phyloP scores from a whole-genome alignment of 1,140 invertebrate genomes.

The Paraescarpia echinospica region DNA sequence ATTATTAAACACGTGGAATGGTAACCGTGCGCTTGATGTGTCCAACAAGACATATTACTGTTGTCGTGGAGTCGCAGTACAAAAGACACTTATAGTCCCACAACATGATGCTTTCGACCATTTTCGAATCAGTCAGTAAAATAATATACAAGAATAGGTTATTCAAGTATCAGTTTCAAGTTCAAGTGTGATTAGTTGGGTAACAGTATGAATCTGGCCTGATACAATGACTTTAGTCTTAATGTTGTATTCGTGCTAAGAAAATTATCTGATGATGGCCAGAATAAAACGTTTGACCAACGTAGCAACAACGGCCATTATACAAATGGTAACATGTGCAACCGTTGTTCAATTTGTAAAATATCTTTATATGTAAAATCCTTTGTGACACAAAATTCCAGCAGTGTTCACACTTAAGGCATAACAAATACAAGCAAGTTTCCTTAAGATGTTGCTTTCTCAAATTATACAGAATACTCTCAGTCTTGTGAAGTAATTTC shows the following conservation, averaged over 20 bases:
- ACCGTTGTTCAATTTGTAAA: background rate
- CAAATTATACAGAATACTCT: background rate
- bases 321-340: no score
- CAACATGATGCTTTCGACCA: no score
- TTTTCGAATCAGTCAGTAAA: no score
- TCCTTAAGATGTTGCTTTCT: background rate
- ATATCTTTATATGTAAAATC: background rate
- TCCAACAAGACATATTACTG: background rate
- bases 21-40: background rate
- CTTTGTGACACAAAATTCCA: background rate
- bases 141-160: no score
- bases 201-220: no score
- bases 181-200: no score
- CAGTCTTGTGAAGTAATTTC: background rate
- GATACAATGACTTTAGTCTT: background rate
- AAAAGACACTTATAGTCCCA: background rate
- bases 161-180: no score
- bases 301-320: no score
- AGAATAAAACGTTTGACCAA: background rate
- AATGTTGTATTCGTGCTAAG: background rate
- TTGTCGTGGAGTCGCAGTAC: background rate
- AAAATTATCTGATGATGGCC: background rate
- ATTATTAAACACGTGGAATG: background rate
- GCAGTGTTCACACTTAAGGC: background rate
- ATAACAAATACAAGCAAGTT: background rate